A percentile compares a stretch with the other conserved stretches of the same genome.
Conservation (phyloP, 2,113 vertebrate species). For the Sus scrofa region DNA sequence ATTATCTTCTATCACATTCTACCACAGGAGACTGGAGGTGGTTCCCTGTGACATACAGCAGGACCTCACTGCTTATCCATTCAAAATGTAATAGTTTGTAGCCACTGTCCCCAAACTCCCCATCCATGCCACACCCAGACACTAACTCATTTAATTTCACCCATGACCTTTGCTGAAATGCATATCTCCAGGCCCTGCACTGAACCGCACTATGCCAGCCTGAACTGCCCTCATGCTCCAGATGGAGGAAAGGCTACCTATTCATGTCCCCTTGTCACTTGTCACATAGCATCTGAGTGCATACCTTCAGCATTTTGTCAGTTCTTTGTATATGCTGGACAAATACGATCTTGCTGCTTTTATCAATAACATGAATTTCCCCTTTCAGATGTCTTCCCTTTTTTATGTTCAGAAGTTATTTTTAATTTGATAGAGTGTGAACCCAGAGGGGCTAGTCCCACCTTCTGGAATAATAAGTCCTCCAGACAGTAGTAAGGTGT, state of each 20-base stretch:
- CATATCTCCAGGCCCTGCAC: neutral
- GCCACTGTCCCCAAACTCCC: no score
- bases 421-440: neutral
- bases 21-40: no score
- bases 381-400: neutral
- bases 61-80: no score
- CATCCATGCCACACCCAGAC: no score
- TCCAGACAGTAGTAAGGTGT: neutral
- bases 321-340: neutral
- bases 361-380: neutral
- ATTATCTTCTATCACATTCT: no score
- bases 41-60: no score
- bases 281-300: neutral
- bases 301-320: neutral
- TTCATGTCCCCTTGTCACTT: neutral
- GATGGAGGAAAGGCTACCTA: fast-evolving
- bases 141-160: neutral
- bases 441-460: neutral
- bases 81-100: no score
- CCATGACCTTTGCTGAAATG: neutral
- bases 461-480: neutral
- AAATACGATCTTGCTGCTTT: neutral
- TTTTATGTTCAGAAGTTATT: neutral
- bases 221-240: neutral
- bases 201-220: fast-evolving